These are phyloP conservation scores for Rhinoderma darwinii DNA, from an alignment of 2,113 vertebrate genomes.

Conservation along the genomic window DNA sequence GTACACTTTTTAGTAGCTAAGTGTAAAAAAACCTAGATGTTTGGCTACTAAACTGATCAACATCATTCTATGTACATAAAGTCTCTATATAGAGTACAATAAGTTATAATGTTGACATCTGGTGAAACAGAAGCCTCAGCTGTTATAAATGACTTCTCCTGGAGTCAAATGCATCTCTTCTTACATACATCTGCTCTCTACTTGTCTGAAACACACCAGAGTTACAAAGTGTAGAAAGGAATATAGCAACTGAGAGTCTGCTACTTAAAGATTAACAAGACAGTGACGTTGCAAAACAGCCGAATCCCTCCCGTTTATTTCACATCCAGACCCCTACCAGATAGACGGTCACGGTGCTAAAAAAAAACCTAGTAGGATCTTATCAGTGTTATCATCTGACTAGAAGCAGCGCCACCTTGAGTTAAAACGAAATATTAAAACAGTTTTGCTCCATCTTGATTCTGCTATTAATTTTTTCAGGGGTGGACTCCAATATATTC, in stretches of 20 bases:
- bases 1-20: background rate
- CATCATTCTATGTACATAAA: background rate
- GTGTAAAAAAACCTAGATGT: background rate
- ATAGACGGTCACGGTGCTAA: slow-evolving; percentile 69
- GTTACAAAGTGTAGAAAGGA: slow-evolving; percentile 73
- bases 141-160: slow-evolving; percentile 87
- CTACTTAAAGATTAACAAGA: slow-evolving; percentile 70
- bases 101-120: slow-evolving; percentile 88
- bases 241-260: slow-evolving; percentile 74
- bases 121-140: slow-evolving; percentile 90
- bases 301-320: slow-evolving; percentile 56
- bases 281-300: slow-evolving; percentile 68
- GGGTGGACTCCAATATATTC: too few relatives aligned
- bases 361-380: slow-evolving; percentile 55
- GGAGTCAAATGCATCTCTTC: slow-evolving; percentile 85
- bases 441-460: background rate
- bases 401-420: background rate
- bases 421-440: slow-evolving; percentile 43
- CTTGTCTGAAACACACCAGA: slow-evolving; percentile 82
- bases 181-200: slow-evolving; percentile 83
- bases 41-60: background rate
- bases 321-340: slow-evolving; percentile 62
- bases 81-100: slow-evolving; percentile 68
- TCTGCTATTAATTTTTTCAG: background rate
- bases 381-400: background rate